Base-by-base conservation (phyloP, 1,140 invertebrate genomes). In the Leucophenga varia region DNA sequence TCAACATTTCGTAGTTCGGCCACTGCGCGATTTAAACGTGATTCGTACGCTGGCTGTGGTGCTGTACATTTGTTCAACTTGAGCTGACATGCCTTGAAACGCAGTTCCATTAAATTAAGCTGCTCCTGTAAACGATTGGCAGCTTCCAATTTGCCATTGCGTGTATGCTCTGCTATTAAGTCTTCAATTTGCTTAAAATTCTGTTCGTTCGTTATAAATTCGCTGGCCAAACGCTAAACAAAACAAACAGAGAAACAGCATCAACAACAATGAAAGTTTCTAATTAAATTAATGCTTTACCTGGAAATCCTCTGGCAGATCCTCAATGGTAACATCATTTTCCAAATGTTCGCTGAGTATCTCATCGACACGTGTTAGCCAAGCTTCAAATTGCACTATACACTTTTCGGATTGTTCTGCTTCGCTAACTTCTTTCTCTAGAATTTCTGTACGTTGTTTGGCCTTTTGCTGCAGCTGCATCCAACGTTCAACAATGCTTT, bases 291-390 rank as follows among this genome's bases (percentile, higher is more conserved):
- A 5, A 30, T 76, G 71, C n/a, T n/a, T n/a, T 68, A 90, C 89
- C 80, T 90, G 85, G 68, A 86, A 83, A 72, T 91, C 88, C 58
- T 90, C 84, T 17, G 88, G 88, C 54, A 90, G 79, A 78, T 91
- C 88, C 67, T 87, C 84, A 54, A 88, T 86, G 49, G 87, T 85
- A 34, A 91, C 79, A 75, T 91, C 89, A 70, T 88, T 86, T 64
- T 89, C 85, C 59, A 90, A 78, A 58, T 86, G 80, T 64, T 86
- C 83, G 65, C 85, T 84, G 69, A 91, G 78, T 71, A 86, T 79
- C 42, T 80, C 79, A 61, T 87, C 84, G 55, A 88, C 81, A 67
- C 86, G 82, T 38, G 79, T 81, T 63, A 93, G 80, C 83, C 89
- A 91, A 37, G 88, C 82, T 60, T 89, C 86, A 74, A 92, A 82